A percentile compares a stretch with the other conserved stretches of the same genome.
These are phyloP conservation scores for Glossophaga mutica DNA, from an alignment of 2,797 vertebrate genomes.

Conservation along the genomic window DNA sequence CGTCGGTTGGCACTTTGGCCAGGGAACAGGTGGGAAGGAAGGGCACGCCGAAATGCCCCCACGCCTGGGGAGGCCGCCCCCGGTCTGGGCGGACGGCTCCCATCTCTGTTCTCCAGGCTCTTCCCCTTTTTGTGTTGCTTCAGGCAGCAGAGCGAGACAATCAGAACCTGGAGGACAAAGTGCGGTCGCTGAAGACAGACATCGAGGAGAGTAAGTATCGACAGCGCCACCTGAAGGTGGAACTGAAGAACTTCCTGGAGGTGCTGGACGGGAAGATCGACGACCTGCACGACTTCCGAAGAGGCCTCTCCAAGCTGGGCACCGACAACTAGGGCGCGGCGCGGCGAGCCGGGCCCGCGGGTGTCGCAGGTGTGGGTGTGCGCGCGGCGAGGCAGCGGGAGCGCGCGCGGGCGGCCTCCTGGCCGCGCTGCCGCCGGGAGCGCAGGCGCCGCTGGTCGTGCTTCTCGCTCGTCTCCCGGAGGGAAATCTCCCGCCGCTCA, in stretches of 20 bases:
- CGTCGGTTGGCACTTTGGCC: neutral
- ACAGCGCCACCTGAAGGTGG: conserved; percentile 92
- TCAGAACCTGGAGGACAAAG: conserved; percentile 89
- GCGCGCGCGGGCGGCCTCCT: conserved; percentile 72
- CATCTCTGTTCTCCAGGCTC: neutral
- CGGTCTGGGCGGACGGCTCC: neutral
- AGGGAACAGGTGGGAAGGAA: neutral
- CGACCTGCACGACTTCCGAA: conserved; percentile 95
- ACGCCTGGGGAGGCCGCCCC: accelerated
- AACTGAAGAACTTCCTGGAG: conserved; percentile 96
- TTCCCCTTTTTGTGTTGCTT: neutral
- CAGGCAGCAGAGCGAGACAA: conserved; percentile 92
- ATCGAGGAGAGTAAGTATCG: conserved; percentile 91
- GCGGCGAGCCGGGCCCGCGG: conserved; percentile 52
- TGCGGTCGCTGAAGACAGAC: conserved; percentile 87
- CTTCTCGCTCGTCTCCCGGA: conserved; percentile 74
- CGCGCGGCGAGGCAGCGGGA: conserved; percentile 72
- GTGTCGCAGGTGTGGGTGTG: conserved; percentile 79
- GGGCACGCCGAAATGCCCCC: accelerated
- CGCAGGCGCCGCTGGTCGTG: conserved; percentile 71
- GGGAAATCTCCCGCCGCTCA: conserved; percentile 68
- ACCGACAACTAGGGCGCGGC: conserved; percentile 86
- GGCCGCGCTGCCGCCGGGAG: conserved; percentile 78
- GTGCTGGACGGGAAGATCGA: conserved; percentile 96
- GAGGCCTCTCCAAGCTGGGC: conserved; percentile 94